Evolutionary conservation across 2,797 vertebrate genomes (phyloP).

Genomic region (Neomorphus geoffroyi): DNA sequence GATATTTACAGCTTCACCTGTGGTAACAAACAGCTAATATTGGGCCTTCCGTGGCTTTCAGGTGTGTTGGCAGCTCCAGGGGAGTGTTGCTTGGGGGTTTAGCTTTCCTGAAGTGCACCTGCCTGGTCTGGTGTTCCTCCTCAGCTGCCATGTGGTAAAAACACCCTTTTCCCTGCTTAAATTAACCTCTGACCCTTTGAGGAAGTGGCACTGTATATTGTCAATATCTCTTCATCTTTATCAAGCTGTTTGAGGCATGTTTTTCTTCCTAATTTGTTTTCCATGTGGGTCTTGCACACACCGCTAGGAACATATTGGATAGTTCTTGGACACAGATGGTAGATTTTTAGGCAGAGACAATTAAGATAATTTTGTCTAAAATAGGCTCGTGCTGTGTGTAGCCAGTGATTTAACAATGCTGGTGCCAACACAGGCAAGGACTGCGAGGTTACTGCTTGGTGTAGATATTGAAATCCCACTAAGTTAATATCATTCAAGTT

Average conservation of each 20-base stretch:
- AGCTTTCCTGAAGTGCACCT: fast-evolving
- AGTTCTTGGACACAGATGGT: neutral
- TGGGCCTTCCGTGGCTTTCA: neutral
- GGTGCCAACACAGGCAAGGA: neutral
- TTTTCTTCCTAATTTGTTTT: neutral
- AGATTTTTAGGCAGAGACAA: neutral
- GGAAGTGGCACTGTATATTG: neutral
- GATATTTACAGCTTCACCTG: neutral
- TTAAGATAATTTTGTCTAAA: neutral
- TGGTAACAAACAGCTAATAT: neutral
- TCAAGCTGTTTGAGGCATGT: neutral
- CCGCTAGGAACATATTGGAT: neutral
- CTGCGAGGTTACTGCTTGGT: neutral
- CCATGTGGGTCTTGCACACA: neutral
- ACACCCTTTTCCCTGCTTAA: neutral
- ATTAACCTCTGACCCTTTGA: fast-evolving
- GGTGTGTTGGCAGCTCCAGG: neutral
- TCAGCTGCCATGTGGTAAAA: neutral
- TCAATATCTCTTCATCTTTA: neutral
- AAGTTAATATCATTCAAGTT: neutral
- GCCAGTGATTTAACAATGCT: neutral
- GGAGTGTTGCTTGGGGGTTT: neutral
- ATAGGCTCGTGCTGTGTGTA: neutral
- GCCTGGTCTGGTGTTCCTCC: fast-evolving
- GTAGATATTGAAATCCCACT: fast-evolving